Evolutionary conservation across 2,888 invertebrate genomes (phyloP).

Genomic region (Stomorhina lunata): DNA sequence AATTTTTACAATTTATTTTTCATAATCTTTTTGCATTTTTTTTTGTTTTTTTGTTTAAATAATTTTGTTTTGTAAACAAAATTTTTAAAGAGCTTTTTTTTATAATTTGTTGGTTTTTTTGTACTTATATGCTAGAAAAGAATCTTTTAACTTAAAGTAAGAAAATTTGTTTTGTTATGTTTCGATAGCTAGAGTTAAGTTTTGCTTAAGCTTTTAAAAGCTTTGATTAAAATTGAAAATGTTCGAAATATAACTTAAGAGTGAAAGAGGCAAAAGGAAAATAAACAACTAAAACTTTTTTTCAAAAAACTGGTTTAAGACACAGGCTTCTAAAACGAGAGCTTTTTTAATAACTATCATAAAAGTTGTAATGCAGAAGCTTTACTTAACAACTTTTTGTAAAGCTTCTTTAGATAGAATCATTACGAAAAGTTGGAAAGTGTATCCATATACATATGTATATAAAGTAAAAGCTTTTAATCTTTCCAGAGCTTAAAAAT

Average conservation of each 20-base stretch:
- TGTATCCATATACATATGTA: no score
- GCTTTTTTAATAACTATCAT: neutral
- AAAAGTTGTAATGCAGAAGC: no score
- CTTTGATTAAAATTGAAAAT: neutral
- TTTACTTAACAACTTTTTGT: no score
- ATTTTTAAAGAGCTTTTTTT: conserved; percentile 44
- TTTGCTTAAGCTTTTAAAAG: conserved; percentile 11
- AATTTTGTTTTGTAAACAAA: conserved; percentile 63
- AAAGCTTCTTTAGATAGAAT: no score
- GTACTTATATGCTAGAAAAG: conserved; percentile 51
- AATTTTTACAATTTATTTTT: conserved; percentile 48
- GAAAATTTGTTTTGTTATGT: neutral
- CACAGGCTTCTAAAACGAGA: conserved; percentile 26
- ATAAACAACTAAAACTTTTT: neutral
- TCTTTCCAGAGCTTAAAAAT: neutral
- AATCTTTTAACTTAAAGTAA: conserved; percentile 19
- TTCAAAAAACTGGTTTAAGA: neutral
- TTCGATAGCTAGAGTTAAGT: neutral
- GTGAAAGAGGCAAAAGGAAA: neutral
- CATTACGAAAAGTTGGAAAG: no score
- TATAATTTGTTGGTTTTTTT: conserved; percentile 23
- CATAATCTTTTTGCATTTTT: conserved; percentile 14
- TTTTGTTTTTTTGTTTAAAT: conserved; percentile 16
- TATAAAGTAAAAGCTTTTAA: neutral
- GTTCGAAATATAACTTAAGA: neutral